Conservation (phyloP, 2,797 vertebrate species). For the Syndactyla subalaris region DNA sequence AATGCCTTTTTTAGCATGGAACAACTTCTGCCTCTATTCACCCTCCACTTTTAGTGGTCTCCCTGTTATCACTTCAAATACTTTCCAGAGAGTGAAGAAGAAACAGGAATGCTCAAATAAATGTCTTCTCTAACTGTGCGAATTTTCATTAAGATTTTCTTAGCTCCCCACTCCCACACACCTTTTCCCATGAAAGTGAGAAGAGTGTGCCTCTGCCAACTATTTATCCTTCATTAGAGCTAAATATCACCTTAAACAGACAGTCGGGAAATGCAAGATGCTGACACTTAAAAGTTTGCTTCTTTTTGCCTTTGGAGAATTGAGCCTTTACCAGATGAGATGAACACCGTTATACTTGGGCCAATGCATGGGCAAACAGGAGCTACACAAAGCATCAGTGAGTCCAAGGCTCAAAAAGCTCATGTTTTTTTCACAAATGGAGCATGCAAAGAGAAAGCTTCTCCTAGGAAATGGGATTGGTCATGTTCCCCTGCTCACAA, state of each 20-base stretch:
- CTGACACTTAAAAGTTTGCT: neutral
- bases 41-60: neutral
- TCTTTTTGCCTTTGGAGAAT: neutral
- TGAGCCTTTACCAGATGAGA: neutral
- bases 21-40: constrained; percentile 22
- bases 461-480: neutral
- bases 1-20: constrained; percentile 39
- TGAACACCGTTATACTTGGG: neutral
- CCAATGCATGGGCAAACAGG: neutral
- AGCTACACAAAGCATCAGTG: neutral
- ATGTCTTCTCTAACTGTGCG: neutral
- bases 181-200: neutral
- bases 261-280: neutral
- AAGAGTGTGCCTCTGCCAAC: neutral
- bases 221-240: constrained; percentile 36
- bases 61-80: constrained; percentile 25
- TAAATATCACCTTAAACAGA: constrained; percentile 22
- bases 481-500: neutral
- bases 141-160: constrained; percentile 32
- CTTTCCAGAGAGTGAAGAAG: neutral
- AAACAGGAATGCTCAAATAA: constrained; percentile 9
- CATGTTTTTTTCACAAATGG: neutral
- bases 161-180: neutral
- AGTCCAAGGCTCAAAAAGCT: neutral
- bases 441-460: neutral